Percentiles rank a stretch among this genome's conserved stretches.
Evolutionary conservation across 2,888 invertebrate genomes (phyloP).

Genomic region (Halictus ligatus): DNA sequence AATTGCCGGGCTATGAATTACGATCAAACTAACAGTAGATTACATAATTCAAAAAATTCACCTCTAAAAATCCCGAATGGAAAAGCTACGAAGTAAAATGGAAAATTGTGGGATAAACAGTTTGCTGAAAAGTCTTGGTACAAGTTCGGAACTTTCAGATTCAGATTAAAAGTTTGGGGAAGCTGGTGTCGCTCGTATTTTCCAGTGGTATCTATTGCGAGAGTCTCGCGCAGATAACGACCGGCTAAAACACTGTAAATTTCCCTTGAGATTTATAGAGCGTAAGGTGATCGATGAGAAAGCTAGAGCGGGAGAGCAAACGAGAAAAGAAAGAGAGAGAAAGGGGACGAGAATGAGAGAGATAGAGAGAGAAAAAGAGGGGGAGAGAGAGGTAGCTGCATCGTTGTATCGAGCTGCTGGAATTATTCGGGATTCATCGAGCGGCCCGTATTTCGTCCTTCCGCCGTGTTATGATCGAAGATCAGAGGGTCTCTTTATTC

Average conservation of each 20-base stretch:
- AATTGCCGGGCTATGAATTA: background rate
- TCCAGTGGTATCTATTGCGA: background rate
- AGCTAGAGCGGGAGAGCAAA: background rate
- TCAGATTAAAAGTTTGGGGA: slow-evolving; percentile 11
- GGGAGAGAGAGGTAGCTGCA: background rate
- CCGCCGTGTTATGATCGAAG: background rate
- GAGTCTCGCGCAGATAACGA: slow-evolving; percentile 9
- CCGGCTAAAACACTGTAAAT: slow-evolving; percentile 12
- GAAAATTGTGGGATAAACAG: slow-evolving; percentile 12
- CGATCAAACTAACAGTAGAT: background rate
- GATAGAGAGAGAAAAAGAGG: background rate
- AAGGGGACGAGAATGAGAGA: too few species aligned
- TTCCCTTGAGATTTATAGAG: background rate
- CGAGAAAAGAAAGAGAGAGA: background rate
- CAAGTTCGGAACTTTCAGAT: background rate
- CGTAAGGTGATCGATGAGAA: background rate
- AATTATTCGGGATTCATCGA: slow-evolving; percentile 17
- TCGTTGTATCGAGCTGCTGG: background rate
- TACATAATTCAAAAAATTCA: background rate
- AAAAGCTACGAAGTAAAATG: background rate
- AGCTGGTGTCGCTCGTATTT: slow-evolving; percentile 4
- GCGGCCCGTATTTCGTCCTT: slow-evolving; percentile 3
- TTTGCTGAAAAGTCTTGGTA: background rate
- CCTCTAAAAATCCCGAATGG: background rate
- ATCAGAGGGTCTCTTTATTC: slow-evolving; percentile 29